Evolutionary conservation across 1,140 invertebrate species (phyloP).

Genomic region (Subanguina moxae): DNA sequence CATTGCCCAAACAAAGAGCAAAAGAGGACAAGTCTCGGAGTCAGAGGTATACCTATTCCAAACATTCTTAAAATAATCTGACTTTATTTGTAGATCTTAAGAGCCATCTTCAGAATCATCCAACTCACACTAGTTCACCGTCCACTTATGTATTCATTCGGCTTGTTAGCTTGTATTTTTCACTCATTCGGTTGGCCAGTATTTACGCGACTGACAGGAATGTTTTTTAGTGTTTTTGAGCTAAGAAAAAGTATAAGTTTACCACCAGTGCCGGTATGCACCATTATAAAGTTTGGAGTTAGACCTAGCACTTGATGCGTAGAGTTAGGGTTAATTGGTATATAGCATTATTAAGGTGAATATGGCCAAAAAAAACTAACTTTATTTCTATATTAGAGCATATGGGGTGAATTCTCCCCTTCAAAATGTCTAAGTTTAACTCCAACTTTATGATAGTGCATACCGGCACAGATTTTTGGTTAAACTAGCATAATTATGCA

Average conservation of each 20-base stretch:
- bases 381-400: too few species aligned
- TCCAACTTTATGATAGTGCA: too few species aligned
- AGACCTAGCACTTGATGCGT: too few species aligned
- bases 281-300: too few species aligned
- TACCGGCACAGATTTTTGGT: too few species aligned
- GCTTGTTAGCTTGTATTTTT: slow-evolving; percentile 15
- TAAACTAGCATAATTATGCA: slow-evolving; percentile 1
- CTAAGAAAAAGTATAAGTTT: background rate
- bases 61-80: background rate
- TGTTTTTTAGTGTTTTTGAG: slow-evolving; percentile 29
- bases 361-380: too few species aligned
- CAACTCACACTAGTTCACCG: background rate
- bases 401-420: slow-evolving; percentile 3
- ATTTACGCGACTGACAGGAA: slow-evolving; percentile 17
- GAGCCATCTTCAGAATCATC: background rate
- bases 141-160: slow-evolving; percentile 6
- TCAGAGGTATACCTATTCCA: background rate
- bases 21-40: background rate
- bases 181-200: slow-evolving; percentile 26
- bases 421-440: too few species aligned
- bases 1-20: slow-evolving; percentile 2
- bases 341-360: too few species aligned
- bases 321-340: too few species aligned
- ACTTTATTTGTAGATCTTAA: background rate
- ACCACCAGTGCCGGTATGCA: too few species aligned